Evolutionary conservation across 2,113 vertebrate species (phyloP), one percentile per base, ranked within the genome.

Genomic region (Alosa alosa): DNA sequence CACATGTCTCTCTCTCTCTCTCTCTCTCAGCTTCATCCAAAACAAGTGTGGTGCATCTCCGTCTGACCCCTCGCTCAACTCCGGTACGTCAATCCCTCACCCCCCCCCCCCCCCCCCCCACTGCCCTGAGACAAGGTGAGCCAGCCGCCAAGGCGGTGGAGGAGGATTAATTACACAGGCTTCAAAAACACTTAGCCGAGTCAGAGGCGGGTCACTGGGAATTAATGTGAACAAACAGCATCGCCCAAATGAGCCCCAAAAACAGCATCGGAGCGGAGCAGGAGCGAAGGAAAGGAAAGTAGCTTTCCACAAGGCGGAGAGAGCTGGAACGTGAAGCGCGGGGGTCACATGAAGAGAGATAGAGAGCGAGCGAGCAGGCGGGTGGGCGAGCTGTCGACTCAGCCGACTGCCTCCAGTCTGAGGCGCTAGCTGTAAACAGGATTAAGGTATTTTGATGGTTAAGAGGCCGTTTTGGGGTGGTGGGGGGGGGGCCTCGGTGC

Each of bases 21-120:
- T 49, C 47, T 49, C 47, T 52, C 50, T 18, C 31, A 13, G 4
- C 41, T 52, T 36, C 50, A n/a, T 20, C 47, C 22, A 52, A 41
- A 81, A 78, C 72, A 47, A 25, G 49, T 47, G 41, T 22, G 25
- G 47, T 50, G 82, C 47, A 60, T 44, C 72, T 13, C 75, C 31
- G 25, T 3, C 83, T 81, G 83, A 81, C 75, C 82, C 25, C 31
- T 17, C 8, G 25, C 60, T 82, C 75, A 89, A 9, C 17, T 81
- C 0, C 39, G 0, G 18, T 4, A 11, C 64, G n/a, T n/a, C 57
- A 20, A 25, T 72, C 64, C 64, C 64, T 25, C n/a, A 36, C 25
- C 25, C 72, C 25, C 18, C 45, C 25, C 64, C 31, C 31, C 15
- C 25, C 72, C 10, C 31, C 6, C 15, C 31, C 72, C 4, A 5